Evolutionary conservation across 1,140 invertebrate genomes (phyloP), one percentile per base, ranked within the genome.

Genomic region (Aricia agestis): DNA sequence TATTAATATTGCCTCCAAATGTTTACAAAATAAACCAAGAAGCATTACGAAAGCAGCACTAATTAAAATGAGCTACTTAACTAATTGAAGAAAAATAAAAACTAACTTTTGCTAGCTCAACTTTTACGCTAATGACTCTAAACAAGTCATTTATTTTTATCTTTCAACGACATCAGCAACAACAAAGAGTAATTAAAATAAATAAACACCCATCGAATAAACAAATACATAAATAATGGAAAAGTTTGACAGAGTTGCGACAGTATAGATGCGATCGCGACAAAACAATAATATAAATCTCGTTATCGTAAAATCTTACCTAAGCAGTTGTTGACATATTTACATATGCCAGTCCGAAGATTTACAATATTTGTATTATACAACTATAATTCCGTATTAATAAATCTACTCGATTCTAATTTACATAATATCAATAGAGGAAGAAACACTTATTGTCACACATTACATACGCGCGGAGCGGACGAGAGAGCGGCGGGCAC

Each of bases 361-460:
- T 59, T 63, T 19, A 19, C 18, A 63, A 17, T 18, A 59, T 19
- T 6, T 19, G 59, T 18, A 63, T 63, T 19, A 19, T 19, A 11
- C 59, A 19, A 63, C 17, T 63, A 63, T 63, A 19, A 63, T 63
- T 19, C 59, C 59, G 59, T 63, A 63, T 19, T 63, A 63, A 63
- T 63, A 63, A 19, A 63, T 63, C 59, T 63, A 63, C 19, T 19
- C 17, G 58, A 6, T 52, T 13, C 10, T 52, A 52, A 52, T 63
- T 63, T 63, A 63, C 18, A 83, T 82, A 85, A 83, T 82, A 85
- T 86, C 78, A 84, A 86, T 36, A 87, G 82, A 89, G 85, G 87
- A 89, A 89, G 87, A 82, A 88, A 88, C 84, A 89, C 81, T 91
- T 91, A 91, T 91, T 91, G 88, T 91, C 88, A 90, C 88, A 90